phyloP scores from a whole-genome alignment of 2,113 vertebrate species.

The Amblyornis subalaris region DNA sequence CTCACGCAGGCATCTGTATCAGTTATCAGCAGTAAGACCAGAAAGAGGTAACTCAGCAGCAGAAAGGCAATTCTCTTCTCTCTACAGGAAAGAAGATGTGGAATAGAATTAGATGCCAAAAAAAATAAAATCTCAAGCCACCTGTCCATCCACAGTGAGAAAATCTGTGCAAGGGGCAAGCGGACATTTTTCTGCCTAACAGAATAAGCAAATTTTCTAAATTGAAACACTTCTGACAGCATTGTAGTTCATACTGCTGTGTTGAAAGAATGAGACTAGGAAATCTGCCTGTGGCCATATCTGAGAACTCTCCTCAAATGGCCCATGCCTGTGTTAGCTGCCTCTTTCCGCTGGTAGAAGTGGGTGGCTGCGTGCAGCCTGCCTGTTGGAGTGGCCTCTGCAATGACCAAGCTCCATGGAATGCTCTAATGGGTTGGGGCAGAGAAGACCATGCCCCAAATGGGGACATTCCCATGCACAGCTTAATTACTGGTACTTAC shows the following conservation, averaged over 20 bases:
- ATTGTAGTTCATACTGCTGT: neutral
- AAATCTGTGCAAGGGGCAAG: neutral
- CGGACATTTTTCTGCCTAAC: neutral
- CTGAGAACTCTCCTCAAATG: neutral
- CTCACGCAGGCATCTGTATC: neutral
- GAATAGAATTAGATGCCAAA: neutral
- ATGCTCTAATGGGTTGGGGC: neutral
- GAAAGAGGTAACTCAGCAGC: neutral
- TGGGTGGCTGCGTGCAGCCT: neutral
- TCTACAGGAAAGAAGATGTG: neutral
- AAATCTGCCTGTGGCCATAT: neutral
- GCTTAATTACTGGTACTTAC: neutral
- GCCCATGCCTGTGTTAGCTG: fast-evolving
- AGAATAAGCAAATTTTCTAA: neutral
- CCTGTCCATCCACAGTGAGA: neutral
- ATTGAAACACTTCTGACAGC: neutral
- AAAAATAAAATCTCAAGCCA: neutral
- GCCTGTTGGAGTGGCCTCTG: neutral
- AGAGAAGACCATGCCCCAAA: neutral
- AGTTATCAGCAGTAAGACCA: neutral
- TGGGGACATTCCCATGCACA: neutral
- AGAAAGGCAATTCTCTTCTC: neutral
- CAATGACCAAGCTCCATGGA: neutral
- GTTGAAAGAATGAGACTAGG: neutral
- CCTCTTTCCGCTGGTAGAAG: neutral